These are phyloP conservation scores for Pseudochirops corinnae DNA, from an alignment of 2,797 vertebrate species.

Conservation along the genomic window DNA sequence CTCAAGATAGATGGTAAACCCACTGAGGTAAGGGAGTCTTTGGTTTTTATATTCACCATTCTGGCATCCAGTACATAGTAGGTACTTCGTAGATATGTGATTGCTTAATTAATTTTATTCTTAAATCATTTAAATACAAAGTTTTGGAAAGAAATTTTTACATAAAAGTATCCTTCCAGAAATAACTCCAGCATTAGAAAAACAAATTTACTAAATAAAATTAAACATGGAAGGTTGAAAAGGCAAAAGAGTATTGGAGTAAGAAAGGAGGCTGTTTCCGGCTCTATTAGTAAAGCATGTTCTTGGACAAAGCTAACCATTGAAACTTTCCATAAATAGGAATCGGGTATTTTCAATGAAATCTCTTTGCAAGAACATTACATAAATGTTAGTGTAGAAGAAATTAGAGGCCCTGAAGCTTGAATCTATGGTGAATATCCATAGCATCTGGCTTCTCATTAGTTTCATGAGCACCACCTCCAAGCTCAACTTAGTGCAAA, in stretches of 20 bases:
- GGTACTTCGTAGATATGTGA: neutral
- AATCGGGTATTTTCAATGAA: neutral
- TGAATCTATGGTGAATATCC: neutral
- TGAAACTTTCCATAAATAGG: neutral
- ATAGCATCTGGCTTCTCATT: neutral
- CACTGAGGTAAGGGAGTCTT: neutral
- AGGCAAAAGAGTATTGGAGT: neutral
- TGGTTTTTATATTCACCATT: neutral
- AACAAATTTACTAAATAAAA: neutral
- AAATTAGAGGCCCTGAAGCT: neutral
- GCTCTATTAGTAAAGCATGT: neutral
- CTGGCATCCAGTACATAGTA: neutral
- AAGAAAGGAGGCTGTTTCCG: neutral
- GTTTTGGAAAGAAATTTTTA: neutral
- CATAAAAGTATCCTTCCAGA: neutral
- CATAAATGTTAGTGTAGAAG: neutral
- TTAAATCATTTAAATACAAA: neutral
- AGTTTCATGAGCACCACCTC: neutral
- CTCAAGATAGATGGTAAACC: neutral
- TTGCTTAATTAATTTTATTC: neutral
- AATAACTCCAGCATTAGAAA: neutral
- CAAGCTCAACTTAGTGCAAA: neutral
- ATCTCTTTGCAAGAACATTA: neutral
- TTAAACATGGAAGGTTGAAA: neutral
- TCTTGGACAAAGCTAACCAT: neutral